Evolutionary conservation across 2,888 invertebrate genomes (phyloP).

Genomic region (Limulus polyphemus): DNA sequence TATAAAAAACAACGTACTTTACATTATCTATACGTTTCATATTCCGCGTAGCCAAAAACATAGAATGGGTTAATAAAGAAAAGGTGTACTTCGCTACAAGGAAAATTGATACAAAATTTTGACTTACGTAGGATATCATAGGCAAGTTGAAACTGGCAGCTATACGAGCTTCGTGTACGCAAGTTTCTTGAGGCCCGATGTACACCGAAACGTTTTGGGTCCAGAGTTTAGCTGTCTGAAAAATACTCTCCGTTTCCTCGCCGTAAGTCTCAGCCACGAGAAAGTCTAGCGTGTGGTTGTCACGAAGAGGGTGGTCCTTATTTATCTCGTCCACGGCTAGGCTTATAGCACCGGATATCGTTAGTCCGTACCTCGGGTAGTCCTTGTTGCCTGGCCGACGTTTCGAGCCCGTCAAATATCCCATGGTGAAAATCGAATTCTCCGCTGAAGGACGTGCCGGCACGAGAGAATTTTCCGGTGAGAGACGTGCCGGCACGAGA

Average conservation of each 20-base stretch:
- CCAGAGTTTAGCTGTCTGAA: constrained; percentile 71
- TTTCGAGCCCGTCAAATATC: constrained; percentile 73
- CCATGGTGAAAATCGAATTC: constrained; percentile 67
- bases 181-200: constrained; percentile 80
- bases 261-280: constrained; percentile 81
- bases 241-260: constrained; percentile 71
- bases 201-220: constrained; percentile 70
- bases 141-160: constrained; percentile 86
- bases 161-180: constrained; percentile 83
- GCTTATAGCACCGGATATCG: constrained; percentile 65
- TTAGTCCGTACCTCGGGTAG: constrained; percentile 61
- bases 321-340: constrained; percentile 68
- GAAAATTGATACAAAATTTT: too few relatives aligned
- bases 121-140: constrained; percentile 90
- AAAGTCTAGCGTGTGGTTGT: constrained; percentile 63
- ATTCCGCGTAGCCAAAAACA: too few relatives aligned
- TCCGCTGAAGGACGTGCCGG: too few relatives aligned
- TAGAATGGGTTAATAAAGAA: too few relatives aligned
- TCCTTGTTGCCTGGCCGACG: constrained; percentile 56
- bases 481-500: too few relatives aligned
- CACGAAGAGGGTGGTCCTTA: constrained; percentile 31
- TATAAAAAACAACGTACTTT: too few relatives aligned
- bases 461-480: too few relatives aligned
- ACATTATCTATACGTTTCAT: too few relatives aligned
- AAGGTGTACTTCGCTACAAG: too few relatives aligned